phyloP scores from a whole-genome alignment of 1,140 invertebrate species.

The Drosophila navojoa region DNA sequence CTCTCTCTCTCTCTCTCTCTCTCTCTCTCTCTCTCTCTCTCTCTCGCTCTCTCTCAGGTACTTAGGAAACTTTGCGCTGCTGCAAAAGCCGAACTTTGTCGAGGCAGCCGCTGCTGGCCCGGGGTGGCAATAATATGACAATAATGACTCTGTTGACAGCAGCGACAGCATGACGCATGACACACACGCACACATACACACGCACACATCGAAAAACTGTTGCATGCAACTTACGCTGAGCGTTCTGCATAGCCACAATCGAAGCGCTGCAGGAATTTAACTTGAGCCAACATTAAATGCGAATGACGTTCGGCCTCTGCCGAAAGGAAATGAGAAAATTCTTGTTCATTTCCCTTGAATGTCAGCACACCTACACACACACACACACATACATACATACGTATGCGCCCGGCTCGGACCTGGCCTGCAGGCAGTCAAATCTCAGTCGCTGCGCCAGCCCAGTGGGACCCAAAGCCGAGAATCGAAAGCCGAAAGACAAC shows the following conservation, averaged over 20 bases:
- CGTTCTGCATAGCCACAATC: neutral
- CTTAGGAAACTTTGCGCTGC: slow-evolving; percentile 72
- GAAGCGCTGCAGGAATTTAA: slow-evolving; percentile 3
- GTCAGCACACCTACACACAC: slow-evolving; percentile 59
- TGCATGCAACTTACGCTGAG: slow-evolving; percentile 19
- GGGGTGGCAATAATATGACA: slow-evolving; percentile 69
- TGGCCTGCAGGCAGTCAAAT: slow-evolving; percentile 5
- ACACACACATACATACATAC: slow-evolving; percentile 4
- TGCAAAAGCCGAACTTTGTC: slow-evolving; percentile 66
- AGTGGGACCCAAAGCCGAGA: neutral
- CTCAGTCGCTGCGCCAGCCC: neutral
- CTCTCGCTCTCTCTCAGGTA: slow-evolving; percentile 31
- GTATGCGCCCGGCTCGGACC: neutral
- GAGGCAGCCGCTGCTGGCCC: neutral
- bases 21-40: no score
- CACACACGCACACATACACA: neutral
- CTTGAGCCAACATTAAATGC: neutral
- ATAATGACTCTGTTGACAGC: slow-evolving; percentile 70
- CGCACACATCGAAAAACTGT: slow-evolving; percentile 8
- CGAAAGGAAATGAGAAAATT: slow-evolving; percentile 77
- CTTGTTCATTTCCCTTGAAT: slow-evolving; percentile 75
- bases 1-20: no score
- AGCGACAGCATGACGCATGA: slow-evolving; percentile 28
- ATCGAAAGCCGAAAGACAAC: neutral
- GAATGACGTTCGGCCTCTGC: slow-evolving; percentile 3